These are phyloP conservation scores for Takifugu ocellatus DNA, from an alignment of 2,797 vertebrate genomes.

Conservation along the genomic window DNA sequence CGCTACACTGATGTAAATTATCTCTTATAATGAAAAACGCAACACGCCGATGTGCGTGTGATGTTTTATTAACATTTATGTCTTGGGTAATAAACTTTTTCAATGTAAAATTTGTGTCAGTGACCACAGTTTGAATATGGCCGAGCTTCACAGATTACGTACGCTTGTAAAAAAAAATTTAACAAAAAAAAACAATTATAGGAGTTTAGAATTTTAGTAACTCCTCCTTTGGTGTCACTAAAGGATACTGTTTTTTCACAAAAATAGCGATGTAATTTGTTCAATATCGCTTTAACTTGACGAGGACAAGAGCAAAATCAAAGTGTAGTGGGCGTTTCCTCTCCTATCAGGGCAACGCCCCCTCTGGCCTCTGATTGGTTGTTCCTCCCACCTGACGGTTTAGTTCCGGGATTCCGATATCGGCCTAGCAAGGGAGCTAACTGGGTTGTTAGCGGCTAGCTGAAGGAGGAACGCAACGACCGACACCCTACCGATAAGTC, in stretches of 20 bases:
- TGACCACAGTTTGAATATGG: too few species aligned
- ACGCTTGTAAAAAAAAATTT: too few species aligned
- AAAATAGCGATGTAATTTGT: too few species aligned
- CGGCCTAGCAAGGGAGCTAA: constrained; percentile 67
- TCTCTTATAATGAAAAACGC: constrained; percentile 17
- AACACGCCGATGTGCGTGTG: constrained; percentile 16
- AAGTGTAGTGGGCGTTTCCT: not conserved
- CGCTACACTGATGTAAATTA: constrained; percentile 14
- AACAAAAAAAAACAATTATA: too few species aligned
- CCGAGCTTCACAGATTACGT: too few species aligned
- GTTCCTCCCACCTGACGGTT: constrained; percentile 46
- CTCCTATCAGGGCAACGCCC: constrained; percentile 16
- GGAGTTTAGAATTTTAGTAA: too few species aligned
- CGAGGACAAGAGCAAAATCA: not conserved
- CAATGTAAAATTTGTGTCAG: too few species aligned
- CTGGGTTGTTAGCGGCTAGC: constrained; percentile 55
- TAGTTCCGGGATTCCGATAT: constrained; percentile 73
- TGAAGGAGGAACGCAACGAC: constrained; percentile 52
- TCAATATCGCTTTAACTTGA: too few species aligned
- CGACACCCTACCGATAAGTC: constrained; percentile 29
- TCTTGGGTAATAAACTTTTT: not conserved
- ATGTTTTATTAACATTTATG: constrained; percentile 1
- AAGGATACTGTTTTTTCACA: too few species aligned
- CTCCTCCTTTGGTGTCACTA: too few species aligned
- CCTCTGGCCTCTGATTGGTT: constrained; percentile 52